Percentiles rank a stretch among this genome's conserved stretches.
phyloP scores from a whole-genome alignment of 2,113 vertebrate species.

The Grammatotria lemairii region DNA sequence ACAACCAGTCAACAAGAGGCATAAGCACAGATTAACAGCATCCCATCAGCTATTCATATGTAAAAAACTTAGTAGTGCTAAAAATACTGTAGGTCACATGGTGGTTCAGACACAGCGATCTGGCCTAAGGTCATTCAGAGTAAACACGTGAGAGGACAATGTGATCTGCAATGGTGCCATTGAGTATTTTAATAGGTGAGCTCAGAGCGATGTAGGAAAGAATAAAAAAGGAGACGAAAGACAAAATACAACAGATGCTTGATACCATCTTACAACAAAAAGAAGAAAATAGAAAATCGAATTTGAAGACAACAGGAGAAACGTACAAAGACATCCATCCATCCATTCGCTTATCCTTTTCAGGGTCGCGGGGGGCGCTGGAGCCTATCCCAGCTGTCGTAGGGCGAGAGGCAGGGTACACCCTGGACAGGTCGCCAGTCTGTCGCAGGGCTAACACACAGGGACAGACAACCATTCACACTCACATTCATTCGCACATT shows the following conservation, averaged over 20 bases:
- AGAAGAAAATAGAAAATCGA: neutral
- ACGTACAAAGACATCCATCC: neutral
- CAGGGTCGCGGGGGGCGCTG: no score
- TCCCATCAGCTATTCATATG: constrained; percentile 11
- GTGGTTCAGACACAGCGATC: neutral
- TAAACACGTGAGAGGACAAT: constrained; percentile 13
- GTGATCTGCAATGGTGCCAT: neutral
- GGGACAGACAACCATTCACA: no score
- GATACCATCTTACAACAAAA: neutral
- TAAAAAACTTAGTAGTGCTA: neutral
- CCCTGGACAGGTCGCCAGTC: no score
- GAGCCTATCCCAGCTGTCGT: no score
- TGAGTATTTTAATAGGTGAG: neutral
- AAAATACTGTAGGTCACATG: constrained; percentile 27
- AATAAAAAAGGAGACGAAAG: neutral
- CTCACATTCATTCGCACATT: no score
- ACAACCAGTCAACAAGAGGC: neutral
- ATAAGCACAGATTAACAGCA: constrained; percentile 4
- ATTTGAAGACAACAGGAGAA: neutral
- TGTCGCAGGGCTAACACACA: no score
- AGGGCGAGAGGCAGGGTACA: no score
- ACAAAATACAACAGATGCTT: neutral
- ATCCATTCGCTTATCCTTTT: no score
- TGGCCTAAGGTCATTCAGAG: constrained; percentile 16
- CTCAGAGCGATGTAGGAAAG: neutral